phyloP scores from a whole-genome alignment of 2,797 vertebrate genomes.

The Fistularia commersonii region DNA sequence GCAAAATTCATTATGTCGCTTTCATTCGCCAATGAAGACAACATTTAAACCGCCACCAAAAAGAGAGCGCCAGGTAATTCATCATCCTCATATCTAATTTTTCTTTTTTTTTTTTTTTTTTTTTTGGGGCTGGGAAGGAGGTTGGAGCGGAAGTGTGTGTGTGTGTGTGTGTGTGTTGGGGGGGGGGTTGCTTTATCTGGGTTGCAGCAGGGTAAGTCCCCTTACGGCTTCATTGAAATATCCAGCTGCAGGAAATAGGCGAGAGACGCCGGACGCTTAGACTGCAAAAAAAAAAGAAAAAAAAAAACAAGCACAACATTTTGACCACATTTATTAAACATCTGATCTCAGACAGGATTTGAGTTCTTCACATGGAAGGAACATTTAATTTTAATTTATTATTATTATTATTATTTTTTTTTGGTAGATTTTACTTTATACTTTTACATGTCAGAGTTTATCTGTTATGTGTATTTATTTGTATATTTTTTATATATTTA shows the following conservation, averaged over 20 bases:
- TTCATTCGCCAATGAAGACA: constrained; percentile 52
- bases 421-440: too few species aligned
- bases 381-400: too few species aligned
- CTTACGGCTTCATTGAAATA: constrained; percentile 34
- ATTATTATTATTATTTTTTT: too few species aligned
- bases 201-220: constrained; percentile 27
- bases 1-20: constrained; percentile 54
- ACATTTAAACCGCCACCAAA: constrained; percentile 36
- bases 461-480: too few species aligned
- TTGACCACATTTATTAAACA: too few species aligned
- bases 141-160: too few species aligned
- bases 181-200: constrained; percentile 4
- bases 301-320: too few species aligned
- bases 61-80: constrained; percentile 24
- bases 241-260: constrained; percentile 8
- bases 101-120: neutral
- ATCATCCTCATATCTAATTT: constrained; percentile 29
- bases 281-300: constrained; percentile 6
- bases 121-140: constrained; percentile 7
- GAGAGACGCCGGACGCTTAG: constrained; percentile 13
- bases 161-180: too few species aligned
- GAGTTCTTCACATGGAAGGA: too few species aligned
- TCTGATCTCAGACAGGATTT: too few species aligned
- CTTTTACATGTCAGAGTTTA: too few species aligned
- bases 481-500: too few species aligned